Base-by-base conservation (phyloP, 2,113 vertebrate genomes). In the Nerophis lumbriciformis region DNA sequence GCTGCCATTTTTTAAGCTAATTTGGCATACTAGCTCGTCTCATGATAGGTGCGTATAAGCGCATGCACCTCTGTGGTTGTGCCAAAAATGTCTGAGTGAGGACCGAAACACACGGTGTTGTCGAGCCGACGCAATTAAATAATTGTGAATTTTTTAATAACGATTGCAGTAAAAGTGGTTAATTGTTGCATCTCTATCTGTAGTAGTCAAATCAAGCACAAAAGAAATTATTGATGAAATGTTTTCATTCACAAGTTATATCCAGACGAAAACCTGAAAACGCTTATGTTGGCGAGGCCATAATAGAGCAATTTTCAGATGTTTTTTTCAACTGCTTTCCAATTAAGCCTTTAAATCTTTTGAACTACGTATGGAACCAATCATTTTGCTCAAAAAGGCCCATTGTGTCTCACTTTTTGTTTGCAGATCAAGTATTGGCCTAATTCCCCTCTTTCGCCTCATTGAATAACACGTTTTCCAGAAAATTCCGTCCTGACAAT, bases 391-490 rank as follows among this genome's bases (percentile, higher is more conserved):
- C 19, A 37, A 35, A 73, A 69, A 72, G 44, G n/a, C 6, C 11
- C 55, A 38, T 50, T 37, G 51, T 48, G 53, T 49, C 50, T 62
- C 53, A 15, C 67, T 61, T 75, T 72, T 76, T 77, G 57, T 82
- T 75, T 76, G 52, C 14, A 45, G 14, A 60, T 59, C 59, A 69
- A 69, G 49, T 59, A 61, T 56, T 56, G 51, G 35, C 54, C 36
- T 39, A 56, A 42, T 42, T 56, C 37, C 11, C 37, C 6, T 39
- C n/a, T 16, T 12, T 54, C 58, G 37, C 39, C 21, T 59, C 13
- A 10, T 36, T 5, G 13, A 42, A 49, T 49, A 50, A 56, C 54
- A 54, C 21, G 28, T 13, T 10, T 54, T 54, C 4, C 36, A 54
- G 15, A 15, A 2, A n/a, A 38, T 38, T 67, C 52, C 19, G 9